A percentile compares a stretch with the other conserved stretches of the same genome.
Evolutionary conservation across 2,113 vertebrate species (phyloP).

Genomic region (Oryzias javanicus): DNA sequence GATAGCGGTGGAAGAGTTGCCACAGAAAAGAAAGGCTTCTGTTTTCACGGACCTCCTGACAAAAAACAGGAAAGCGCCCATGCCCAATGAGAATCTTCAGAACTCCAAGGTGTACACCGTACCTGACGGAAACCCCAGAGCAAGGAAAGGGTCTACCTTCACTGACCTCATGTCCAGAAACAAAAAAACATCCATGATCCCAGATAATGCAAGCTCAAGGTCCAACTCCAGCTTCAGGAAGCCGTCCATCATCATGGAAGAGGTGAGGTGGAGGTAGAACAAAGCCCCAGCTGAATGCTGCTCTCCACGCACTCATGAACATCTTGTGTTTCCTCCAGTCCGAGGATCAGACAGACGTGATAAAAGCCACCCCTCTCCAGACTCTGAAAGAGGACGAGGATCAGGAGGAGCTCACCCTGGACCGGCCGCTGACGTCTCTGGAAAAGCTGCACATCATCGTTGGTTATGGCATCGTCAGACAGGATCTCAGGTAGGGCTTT

Average conservation of each 20-base stretch:
- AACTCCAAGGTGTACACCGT: constrained; percentile 52
- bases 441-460: constrained; percentile 94
- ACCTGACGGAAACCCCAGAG: constrained; percentile 38
- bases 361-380: constrained; percentile 63
- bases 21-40: constrained; percentile 56
- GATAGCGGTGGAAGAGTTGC: constrained; percentile 33
- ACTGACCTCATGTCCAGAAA: constrained; percentile 62
- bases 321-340: constrained; percentile 23
- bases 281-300: neutral
- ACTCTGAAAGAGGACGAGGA: constrained; percentile 76
- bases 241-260: constrained; percentile 69
- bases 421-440: constrained; percentile 85
- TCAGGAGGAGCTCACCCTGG: constrained; percentile 73
- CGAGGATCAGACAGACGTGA: constrained; percentile 37
- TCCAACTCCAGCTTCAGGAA: constrained; percentile 39
- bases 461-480: constrained; percentile 84
- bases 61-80: constrained; percentile 60
- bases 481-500: constrained; percentile 83
- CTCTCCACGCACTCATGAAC: neutral
- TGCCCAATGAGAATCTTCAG: constrained; percentile 37
- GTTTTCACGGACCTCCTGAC: constrained; percentile 65
- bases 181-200: constrained; percentile 49
- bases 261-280: constrained; percentile 47
- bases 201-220: constrained; percentile 28
- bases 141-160: constrained; percentile 67